Percentiles rank a stretch among this genome's conserved stretches.
Evolutionary conservation across 2,888 invertebrate species (phyloP).

Genomic region (Clistopyga incitator): DNA sequence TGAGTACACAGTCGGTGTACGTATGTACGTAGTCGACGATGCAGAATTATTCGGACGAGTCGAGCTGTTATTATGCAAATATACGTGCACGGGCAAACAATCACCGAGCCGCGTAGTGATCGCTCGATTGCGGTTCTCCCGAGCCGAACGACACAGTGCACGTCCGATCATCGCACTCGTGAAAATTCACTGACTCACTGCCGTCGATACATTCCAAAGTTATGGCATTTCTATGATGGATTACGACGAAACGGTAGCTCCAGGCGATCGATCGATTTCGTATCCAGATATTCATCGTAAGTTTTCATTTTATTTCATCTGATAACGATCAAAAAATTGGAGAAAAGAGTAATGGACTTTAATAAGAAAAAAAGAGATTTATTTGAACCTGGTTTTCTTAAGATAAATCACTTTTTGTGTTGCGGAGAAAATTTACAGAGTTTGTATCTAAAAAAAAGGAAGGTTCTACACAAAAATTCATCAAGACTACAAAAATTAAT

Average conservation of each 20-base stretch:
- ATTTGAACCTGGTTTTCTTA: background rate
- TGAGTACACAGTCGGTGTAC: background rate
- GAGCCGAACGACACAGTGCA: constrained; percentile 54
- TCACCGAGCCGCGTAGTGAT: constrained; percentile 54
- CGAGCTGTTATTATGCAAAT: constrained; percentile 65
- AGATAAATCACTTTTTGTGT: too few relatives aligned
- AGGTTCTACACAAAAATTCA: too few relatives aligned
- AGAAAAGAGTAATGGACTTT: background rate
- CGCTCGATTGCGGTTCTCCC: constrained; percentile 54
- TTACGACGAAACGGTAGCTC: background rate
- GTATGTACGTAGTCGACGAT: constrained; percentile 19
- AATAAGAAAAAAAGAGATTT: background rate
- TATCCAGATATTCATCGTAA: background rate
- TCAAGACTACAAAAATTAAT: too few relatives aligned
- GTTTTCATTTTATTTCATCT: background rate
- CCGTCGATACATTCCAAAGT: background rate
- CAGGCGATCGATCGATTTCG: constrained; percentile 17
- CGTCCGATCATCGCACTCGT: background rate
- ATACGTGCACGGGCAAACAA: constrained; percentile 62
- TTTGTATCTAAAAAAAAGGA: too few relatives aligned
- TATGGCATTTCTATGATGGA: background rate
- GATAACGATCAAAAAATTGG: background rate
- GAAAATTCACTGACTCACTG: constrained; percentile 14
- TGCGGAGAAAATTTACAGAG: too few relatives aligned
- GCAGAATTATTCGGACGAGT: constrained; percentile 54